These are phyloP conservation scores for Sycophila sp. DNA, from an alignment of 1,140 invertebrate species.

Conservation along the genomic window DNA sequence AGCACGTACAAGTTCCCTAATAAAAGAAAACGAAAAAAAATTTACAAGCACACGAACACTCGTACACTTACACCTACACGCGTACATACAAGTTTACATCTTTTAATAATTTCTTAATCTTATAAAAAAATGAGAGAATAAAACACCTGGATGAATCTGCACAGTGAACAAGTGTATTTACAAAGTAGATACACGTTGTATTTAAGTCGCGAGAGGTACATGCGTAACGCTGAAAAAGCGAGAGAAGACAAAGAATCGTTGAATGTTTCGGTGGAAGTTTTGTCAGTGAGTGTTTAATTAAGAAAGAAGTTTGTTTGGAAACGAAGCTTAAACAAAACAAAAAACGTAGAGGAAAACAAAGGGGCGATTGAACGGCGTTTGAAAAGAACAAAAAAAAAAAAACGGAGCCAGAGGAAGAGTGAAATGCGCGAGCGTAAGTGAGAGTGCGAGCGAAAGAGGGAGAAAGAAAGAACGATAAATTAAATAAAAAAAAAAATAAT, in stretches of 20 bases:
- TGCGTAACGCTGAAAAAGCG: constrained; percentile 12
- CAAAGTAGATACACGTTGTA: constrained; percentile 34
- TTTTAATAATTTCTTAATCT: constrained; percentile 39
- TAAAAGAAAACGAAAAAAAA: constrained; percentile 35
- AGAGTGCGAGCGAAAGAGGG: constrained; percentile 25
- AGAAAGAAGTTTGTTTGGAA: constrained; percentile 12
- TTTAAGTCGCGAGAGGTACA: constrained; percentile 28
- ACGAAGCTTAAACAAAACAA: too few relatives aligned
- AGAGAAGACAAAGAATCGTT: not conserved
- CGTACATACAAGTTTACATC: constrained; percentile 26
- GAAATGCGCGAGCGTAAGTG: constrained; percentile 21
- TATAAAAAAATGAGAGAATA: constrained; percentile 24
- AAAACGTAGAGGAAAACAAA: constrained; percentile 2
- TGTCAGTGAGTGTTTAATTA: constrained; percentile 12
- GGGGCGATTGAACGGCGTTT: not conserved
- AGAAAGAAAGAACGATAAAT: constrained; percentile 36
- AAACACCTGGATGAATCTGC: constrained; percentile 38
- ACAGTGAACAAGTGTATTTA: constrained; percentile 35
- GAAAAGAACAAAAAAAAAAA: constrained; percentile 13
- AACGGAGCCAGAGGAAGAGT: constrained; percentile 19
- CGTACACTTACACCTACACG: constrained; percentile 11
- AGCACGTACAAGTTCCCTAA: constrained; percentile 42
- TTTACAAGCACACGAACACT: constrained; percentile 25
- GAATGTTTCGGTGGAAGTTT: constrained; percentile 15
- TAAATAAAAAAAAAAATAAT: constrained; percentile 38